These are phyloP conservation scores for Sisyra terminalis DNA, from an alignment of 2,888 invertebrate species.

Conservation along the genomic window DNA sequence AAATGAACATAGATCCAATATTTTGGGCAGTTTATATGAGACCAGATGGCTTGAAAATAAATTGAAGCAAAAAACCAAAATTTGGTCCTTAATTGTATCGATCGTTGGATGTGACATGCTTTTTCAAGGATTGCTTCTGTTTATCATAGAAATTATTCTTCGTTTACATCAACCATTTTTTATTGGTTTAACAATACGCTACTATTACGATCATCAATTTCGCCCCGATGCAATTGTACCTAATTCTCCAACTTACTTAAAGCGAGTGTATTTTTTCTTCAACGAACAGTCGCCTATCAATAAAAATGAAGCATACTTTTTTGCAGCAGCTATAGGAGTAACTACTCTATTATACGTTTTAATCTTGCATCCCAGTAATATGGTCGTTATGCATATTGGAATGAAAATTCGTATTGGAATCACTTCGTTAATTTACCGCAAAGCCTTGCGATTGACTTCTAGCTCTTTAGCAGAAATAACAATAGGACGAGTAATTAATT, in stretches of 20 bases:
- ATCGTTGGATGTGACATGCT: constrained; percentile 22
- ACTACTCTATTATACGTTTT: constrained; percentile 41
- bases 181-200: constrained; percentile 32
- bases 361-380: constrained; percentile 54
- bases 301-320: constrained; percentile 34
- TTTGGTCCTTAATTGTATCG: too few relatives aligned
- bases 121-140: constrained; percentile 36
- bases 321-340: constrained; percentile 35
- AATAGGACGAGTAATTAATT: constrained; percentile 41
- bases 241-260: constrained; percentile 19
- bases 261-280: constrained; percentile 17
- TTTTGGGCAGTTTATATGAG: too few relatives aligned
- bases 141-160: constrained; percentile 33
- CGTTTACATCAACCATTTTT: constrained; percentile 36
- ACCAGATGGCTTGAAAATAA: too few relatives aligned
- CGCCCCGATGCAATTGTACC: too few relatives aligned
- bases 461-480: constrained; percentile 27
- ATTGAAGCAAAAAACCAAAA: too few relatives aligned
- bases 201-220: constrained; percentile 29
- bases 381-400: constrained; percentile 46
- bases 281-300: constrained; percentile 19
- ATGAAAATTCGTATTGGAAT: constrained; percentile 57
- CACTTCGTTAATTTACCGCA: constrained; percentile 57
- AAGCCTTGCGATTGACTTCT: constrained; percentile 32
- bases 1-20: too few relatives aligned